These are phyloP conservation scores for Ceratosolen fusciceps DNA, from an alignment of 1,140 invertebrate genomes.

Conservation along the genomic window DNA sequence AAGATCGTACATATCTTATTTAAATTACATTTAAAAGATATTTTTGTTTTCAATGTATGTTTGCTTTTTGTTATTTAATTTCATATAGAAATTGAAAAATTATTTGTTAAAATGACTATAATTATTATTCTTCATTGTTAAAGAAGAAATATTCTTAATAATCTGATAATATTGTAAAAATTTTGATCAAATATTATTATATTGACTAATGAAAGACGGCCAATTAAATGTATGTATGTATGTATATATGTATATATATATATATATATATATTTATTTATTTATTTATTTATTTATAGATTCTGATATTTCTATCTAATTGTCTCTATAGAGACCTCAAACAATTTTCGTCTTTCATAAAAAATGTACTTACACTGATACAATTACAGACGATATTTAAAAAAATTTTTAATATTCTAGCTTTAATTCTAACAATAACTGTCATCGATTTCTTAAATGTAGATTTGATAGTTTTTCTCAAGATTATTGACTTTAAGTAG, in stretches of 20 bases:
- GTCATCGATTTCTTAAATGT: not conserved
- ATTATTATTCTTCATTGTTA: conserved; percentile 10
- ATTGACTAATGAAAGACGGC: conserved; percentile 12
- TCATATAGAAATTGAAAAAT: not conserved
- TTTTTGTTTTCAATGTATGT: not conserved
- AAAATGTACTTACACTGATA: conserved; percentile 40
- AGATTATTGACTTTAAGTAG: conserved; percentile 35
- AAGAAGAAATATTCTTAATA: conserved; percentile 33
- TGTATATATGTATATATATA: too few relatives aligned
- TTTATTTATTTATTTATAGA: conserved; percentile 4
- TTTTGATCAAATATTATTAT: conserved; percentile 14
- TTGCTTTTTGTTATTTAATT: not conserved
- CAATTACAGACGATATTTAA: conserved; percentile 31
- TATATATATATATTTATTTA: too few relatives aligned
- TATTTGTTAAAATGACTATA: not conserved
- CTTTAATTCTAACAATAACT: not conserved
- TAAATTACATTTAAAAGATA: not conserved
- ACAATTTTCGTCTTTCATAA: conserved; percentile 37
- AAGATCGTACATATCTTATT: not conserved
- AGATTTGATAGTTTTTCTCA: conserved; percentile 13
- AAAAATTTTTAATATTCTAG: conserved; percentile 7
- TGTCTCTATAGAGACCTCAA: conserved; percentile 26
- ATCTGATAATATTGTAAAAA: not conserved
- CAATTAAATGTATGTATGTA: not conserved
- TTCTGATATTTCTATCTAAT: conserved; percentile 34